These are phyloP conservation scores for Chelidonichthys spinosus DNA, from an alignment of 2,797 vertebrate genomes.

Conservation along the genomic window DNA sequence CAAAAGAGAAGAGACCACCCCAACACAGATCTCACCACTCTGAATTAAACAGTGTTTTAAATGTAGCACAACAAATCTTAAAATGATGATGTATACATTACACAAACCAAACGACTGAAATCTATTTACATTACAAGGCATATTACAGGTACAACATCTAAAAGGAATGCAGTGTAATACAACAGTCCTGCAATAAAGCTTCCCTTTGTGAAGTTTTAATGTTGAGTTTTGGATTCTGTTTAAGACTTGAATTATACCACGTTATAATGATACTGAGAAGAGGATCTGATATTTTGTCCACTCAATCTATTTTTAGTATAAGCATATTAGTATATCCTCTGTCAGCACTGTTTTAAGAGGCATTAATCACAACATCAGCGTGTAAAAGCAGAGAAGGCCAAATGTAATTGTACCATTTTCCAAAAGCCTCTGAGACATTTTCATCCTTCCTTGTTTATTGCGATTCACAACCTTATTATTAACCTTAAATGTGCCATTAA, in stretches of 20 bases:
- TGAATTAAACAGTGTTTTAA: not conserved
- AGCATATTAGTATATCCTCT: not conserved
- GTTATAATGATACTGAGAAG: not conserved
- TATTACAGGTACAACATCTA: not conserved
- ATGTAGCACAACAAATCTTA: not conserved
- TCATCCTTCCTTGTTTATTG: not conserved
- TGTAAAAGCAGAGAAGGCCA: not conserved
- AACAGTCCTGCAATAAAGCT: not conserved
- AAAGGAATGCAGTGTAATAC: not conserved
- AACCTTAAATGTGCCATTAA: constrained; percentile 22
- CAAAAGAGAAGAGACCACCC: not conserved
- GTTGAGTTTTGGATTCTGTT: not conserved
- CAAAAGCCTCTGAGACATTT: constrained; percentile 7
- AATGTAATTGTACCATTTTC: not conserved
- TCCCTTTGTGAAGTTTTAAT: not conserved
- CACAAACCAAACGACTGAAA: not conserved
- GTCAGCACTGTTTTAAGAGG: not conserved
- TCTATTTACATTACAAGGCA: not conserved
- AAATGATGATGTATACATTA: not conserved
- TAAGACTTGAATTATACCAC: not conserved
- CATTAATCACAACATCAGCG: not conserved
- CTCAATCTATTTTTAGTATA: not conserved
- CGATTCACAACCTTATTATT: constrained; percentile 2
- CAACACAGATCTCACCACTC: not conserved
- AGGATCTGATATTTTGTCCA: not conserved